Evolutionary conservation across 2,113 vertebrate species (phyloP).

Genomic region (Antidorcas marsupialis): DNA sequence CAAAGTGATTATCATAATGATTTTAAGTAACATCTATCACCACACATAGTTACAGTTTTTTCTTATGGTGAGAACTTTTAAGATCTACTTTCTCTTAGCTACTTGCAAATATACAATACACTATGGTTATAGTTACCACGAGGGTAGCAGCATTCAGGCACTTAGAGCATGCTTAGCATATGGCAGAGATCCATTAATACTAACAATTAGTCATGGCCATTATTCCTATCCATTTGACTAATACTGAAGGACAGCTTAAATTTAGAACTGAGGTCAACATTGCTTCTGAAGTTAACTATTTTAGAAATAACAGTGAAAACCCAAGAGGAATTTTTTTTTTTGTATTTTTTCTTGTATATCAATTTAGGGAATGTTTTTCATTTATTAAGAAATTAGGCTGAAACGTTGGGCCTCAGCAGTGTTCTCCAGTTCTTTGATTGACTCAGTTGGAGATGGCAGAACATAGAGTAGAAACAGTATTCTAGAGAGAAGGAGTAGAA

Average conservation of each 20-base stretch:
- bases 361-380: neutral
- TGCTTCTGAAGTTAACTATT: neutral
- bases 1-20: neutral
- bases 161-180: neutral
- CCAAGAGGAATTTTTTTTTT: neutral
- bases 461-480: neutral
- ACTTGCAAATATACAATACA: neutral
- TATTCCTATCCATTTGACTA: neutral
- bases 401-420: neutral
- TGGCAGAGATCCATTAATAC: neutral
- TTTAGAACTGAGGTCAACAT: neutral
- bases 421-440: neutral
- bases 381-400: neutral
- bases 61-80: neutral
- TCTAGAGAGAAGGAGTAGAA: neutral
- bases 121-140: neutral
- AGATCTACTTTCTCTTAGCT: neutral
- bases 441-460: neutral
- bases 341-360: neutral
- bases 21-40: neutral
- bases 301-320: conserved; percentile 7
- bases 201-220: neutral
- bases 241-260: neutral
- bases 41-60: neutral
- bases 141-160: neutral